phyloP scores from a whole-genome alignment of 2,888 invertebrate species.

The Orthosia gracilis region DNA sequence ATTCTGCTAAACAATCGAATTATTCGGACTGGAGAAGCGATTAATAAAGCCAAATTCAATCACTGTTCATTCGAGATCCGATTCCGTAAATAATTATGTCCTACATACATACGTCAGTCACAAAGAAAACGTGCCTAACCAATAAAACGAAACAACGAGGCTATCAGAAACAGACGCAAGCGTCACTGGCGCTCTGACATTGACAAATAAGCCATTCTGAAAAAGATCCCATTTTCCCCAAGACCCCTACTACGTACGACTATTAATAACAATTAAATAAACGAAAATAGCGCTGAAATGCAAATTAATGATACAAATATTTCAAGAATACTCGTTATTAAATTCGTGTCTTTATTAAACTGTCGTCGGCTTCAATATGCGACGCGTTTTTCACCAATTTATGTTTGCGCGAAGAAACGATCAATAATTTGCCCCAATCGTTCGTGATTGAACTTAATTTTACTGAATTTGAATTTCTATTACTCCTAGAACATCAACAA shows the following conservation, averaged over 20 bases:
- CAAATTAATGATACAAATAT: slow-evolving; percentile 67
- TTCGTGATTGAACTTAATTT: slow-evolving; percentile 41
- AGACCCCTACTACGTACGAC: slow-evolving; percentile 80
- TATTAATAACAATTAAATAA: slow-evolving; percentile 74
- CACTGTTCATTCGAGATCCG: slow-evolving; percentile 24
- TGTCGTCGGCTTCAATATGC: slow-evolving; percentile 17
- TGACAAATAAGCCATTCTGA: slow-evolving; percentile 87
- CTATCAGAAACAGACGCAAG: slow-evolving; percentile 85
- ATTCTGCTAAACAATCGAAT: slow-evolving; percentile 10
- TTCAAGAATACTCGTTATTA: slow-evolving; percentile 61
- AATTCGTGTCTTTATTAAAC: slow-evolving; percentile 58
- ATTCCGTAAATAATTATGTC: slow-evolving; percentile 63
- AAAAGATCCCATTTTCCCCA: slow-evolving; percentile 83
- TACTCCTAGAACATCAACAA: slow-evolving; percentile 27
- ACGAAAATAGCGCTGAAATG: slow-evolving; percentile 61
- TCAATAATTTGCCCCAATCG: slow-evolving; percentile 20
- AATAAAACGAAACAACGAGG: slow-evolving; percentile 85
- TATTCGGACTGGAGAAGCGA: slow-evolving; percentile 11
- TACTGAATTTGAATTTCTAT: slow-evolving; percentile 35
- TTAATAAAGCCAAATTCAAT: slow-evolving; percentile 44
- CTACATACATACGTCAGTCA: slow-evolving; percentile 62
- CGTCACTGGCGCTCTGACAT: slow-evolving; percentile 83
- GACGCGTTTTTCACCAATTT: slow-evolving; percentile 16
- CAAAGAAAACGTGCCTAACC: slow-evolving; percentile 78
- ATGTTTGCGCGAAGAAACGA: slow-evolving; percentile 27